Percentiles rank a stretch among this genome's conserved stretches.
phyloP scores from a whole-genome alignment of 2,888 invertebrate species.

The Balanococcus diminutus region DNA sequence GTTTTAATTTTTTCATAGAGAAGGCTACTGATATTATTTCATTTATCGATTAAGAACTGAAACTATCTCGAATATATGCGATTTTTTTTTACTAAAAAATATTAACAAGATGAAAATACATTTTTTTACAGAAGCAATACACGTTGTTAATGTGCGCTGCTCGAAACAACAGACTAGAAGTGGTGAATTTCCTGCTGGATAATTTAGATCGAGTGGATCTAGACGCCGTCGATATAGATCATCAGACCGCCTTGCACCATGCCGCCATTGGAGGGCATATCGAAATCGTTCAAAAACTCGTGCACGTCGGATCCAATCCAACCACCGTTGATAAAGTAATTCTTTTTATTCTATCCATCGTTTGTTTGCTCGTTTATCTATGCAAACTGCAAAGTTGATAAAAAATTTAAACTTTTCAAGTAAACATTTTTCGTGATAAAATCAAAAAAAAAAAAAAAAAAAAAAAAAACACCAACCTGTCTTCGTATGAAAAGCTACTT shows the following conservation, averaged over 20 bases:
- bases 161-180: conserved; percentile 70
- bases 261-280: conserved; percentile 77
- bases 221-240: conserved; percentile 71
- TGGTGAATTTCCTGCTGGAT: conserved; percentile 72
- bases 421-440: background rate
- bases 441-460: background rate
- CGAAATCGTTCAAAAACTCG: conserved; percentile 69
- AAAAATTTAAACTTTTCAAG: conserved; percentile 32
- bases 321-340: conserved; percentile 74
- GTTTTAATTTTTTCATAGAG: too few relatives aligned
- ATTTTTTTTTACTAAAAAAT: too few relatives aligned
- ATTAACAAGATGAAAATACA: too few relatives aligned
- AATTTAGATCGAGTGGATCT: conserved; percentile 65
- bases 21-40: too few relatives aligned
- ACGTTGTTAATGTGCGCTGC: conserved; percentile 78
- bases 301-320: conserved; percentile 72
- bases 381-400: background rate
- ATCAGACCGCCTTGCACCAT: conserved; percentile 76
- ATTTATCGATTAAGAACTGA: too few relatives aligned
- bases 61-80: too few relatives aligned
- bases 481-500: background rate
- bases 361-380: background rate
- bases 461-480: background rate
- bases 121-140: conserved; percentile 69
- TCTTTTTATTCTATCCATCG: background rate